Conservation (phyloP, 2,797 vertebrate genomes). For the Hozukius guyotensis region DNA sequence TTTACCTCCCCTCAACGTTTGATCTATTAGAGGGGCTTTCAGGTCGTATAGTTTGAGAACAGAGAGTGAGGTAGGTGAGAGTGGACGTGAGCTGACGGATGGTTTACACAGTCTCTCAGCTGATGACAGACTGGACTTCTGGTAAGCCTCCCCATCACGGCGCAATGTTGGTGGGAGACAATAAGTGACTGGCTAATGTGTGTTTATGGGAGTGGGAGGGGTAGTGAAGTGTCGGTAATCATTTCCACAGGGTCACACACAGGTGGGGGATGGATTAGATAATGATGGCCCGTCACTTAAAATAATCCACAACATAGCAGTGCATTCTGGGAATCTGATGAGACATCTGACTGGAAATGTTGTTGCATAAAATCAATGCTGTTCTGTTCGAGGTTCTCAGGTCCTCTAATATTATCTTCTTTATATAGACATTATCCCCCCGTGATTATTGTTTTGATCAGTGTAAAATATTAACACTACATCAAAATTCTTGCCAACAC, state of each 20-base stretch:
- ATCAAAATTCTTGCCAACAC: conserved; percentile 11
- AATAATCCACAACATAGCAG: not conserved
- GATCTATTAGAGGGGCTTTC: conserved; percentile 45
- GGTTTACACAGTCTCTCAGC: conserved; percentile 32
- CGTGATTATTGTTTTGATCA: not conserved
- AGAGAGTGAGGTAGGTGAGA: conserved; percentile 50
- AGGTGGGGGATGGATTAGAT: conserved; percentile 8
- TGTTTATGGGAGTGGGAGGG: not conserved
- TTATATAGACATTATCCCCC: not conserved
- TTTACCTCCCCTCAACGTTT: conserved; percentile 20
- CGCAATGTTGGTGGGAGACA: conserved; percentile 8
- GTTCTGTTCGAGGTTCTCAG: not conserved
- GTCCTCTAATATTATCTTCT: not conserved
- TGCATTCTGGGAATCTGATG: not conserved
- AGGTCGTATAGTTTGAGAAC: conserved; percentile 10
- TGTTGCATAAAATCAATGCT: not conserved
- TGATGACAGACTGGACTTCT: conserved; percentile 60
- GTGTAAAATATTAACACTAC: not conserved
- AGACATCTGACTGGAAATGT: not conserved
- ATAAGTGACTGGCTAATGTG: not conserved
- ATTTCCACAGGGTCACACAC: not conserved
- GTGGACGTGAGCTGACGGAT: conserved; percentile 37
- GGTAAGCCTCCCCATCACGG: conserved; percentile 5
- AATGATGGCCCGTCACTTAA: not conserved
- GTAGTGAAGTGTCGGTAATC: not conserved